These are phyloP conservation scores for Diloba caeruleocephala DNA, from an alignment of 2,888 invertebrate species.

Conservation along the genomic window DNA sequence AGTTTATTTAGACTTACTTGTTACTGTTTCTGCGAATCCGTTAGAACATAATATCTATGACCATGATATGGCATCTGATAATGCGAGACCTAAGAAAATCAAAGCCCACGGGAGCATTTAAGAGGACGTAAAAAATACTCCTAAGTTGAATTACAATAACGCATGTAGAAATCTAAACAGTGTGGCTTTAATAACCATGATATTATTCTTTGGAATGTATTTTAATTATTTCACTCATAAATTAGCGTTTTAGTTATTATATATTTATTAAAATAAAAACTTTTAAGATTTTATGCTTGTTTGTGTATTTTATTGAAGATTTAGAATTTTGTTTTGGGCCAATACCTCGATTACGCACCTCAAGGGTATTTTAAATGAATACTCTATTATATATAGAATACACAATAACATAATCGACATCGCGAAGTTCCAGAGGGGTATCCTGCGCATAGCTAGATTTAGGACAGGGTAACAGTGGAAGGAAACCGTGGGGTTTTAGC, in stretches of 20 bases:
- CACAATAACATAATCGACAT: too few relatives aligned
- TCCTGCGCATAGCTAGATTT: too few relatives aligned
- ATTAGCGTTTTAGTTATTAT: conserved; percentile 62
- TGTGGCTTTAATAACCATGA: conserved; percentile 55
- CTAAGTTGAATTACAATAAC: conserved; percentile 50
- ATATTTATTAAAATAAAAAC: conserved; percentile 84
- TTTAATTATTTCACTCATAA: conserved; percentile 59
- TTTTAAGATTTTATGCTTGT: conserved; percentile 54
- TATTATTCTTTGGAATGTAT: conserved; percentile 64
- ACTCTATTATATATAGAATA: too few relatives aligned
- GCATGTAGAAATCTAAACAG: conserved; percentile 59
- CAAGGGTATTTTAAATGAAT: too few relatives aligned
- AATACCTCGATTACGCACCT: too few relatives aligned
- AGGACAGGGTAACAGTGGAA: too few relatives aligned
- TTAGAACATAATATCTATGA: conserved; percentile 67
- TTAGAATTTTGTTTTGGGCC: too few relatives aligned
- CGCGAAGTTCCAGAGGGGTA: too few relatives aligned
- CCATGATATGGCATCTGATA: conserved; percentile 80
- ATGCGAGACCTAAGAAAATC: conserved; percentile 78
- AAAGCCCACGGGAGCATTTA: conserved; percentile 75
- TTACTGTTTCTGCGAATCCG: conserved; percentile 82
- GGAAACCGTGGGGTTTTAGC: too few relatives aligned
- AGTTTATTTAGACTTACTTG: too few relatives aligned
- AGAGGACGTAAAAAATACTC: conserved; percentile 56
- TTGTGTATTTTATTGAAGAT: too few relatives aligned